Percentiles rank a stretch among this genome's conserved stretches.
Conservation (phyloP, 2,113 vertebrate genomes). For the Isichthys henryi region DNA sequence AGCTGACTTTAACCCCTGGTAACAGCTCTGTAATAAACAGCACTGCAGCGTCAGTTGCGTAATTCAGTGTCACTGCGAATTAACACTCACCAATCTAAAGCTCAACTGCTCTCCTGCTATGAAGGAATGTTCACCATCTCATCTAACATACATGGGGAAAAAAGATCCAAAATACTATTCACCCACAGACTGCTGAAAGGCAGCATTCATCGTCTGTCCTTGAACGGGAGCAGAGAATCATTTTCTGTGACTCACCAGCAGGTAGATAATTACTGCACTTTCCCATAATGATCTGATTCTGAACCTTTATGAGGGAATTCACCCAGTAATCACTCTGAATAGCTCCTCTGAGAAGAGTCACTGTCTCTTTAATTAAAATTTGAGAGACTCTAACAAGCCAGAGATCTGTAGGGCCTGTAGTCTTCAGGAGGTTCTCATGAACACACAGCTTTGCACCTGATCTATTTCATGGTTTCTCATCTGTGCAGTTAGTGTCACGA, state of each 20-base stretch:
- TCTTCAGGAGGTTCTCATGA: neutral
- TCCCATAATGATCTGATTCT: neutral
- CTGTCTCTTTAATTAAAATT: neutral
- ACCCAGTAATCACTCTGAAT: constrained; percentile 1
- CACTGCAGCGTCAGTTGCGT: neutral
- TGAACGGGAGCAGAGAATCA: neutral
- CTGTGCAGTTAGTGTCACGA: neutral
- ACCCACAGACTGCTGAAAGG: neutral
- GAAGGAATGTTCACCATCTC: neutral
- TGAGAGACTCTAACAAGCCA: neutral
- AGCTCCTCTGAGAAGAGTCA: constrained; percentile 4
- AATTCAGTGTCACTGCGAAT: neutral
- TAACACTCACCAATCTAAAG: neutral
- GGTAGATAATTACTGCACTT: constrained; percentile 8
- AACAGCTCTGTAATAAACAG: neutral
- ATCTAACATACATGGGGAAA: neutral
- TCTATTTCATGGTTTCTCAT: neutral
- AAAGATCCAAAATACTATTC: neutral
- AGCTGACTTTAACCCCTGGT: neutral
- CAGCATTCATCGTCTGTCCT: neutral
- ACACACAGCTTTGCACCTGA: neutral
- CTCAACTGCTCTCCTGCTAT: neutral
- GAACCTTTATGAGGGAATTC: constrained; percentile 5
- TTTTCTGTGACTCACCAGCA: neutral
- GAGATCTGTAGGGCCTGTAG: neutral